These are phyloP conservation scores for Pinctada fucata DNA, from an alignment of 2,888 invertebrate genomes.

Conservation along the genomic window DNA sequence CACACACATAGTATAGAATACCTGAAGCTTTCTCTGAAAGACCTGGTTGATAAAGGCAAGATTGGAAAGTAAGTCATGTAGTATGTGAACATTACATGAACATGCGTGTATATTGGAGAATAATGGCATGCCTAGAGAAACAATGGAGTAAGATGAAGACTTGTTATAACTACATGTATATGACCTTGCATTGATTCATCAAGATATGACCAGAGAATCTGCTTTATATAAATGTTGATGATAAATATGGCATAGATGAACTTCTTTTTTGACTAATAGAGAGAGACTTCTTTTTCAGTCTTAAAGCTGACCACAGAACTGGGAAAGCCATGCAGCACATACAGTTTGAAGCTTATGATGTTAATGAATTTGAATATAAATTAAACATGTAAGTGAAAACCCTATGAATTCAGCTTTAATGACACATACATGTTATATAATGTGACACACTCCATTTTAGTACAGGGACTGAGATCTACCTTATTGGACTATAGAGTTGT, in stretches of 20 bases:
- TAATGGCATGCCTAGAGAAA: too few relatives aligned
- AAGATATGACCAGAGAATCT: too few relatives aligned
- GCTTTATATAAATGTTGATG: too few relatives aligned
- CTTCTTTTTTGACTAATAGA: too few relatives aligned
- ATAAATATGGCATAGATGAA: too few relatives aligned
- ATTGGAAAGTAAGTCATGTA: slow-evolving; percentile 62
- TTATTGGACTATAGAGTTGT: too few relatives aligned
- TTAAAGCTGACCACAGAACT: slow-evolving; percentile 68
- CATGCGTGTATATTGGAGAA: too few relatives aligned
- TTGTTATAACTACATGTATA: too few relatives aligned
- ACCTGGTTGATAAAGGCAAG: slow-evolving; percentile 74
- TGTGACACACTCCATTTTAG: too few relatives aligned
- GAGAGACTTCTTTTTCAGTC: slow-evolving; percentile 43
- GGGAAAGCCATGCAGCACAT: slow-evolving; percentile 75
- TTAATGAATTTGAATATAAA: slow-evolving; percentile 77
- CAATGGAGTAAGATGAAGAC: too few relatives aligned
- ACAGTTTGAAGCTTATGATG: slow-evolving; percentile 75
- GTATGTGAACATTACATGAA: background rate
- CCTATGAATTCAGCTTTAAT: background rate
- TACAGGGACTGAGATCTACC: too few relatives aligned
- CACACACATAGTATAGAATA: slow-evolving; percentile 70
- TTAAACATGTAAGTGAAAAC: slow-evolving; percentile 67
- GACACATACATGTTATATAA: background rate
- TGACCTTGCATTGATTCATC: too few relatives aligned
- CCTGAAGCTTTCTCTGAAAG: slow-evolving; percentile 73